These are phyloP conservation scores for Oxycera nigricornis DNA, from an alignment of 2,888 invertebrate genomes.

Conservation along the genomic window DNA sequence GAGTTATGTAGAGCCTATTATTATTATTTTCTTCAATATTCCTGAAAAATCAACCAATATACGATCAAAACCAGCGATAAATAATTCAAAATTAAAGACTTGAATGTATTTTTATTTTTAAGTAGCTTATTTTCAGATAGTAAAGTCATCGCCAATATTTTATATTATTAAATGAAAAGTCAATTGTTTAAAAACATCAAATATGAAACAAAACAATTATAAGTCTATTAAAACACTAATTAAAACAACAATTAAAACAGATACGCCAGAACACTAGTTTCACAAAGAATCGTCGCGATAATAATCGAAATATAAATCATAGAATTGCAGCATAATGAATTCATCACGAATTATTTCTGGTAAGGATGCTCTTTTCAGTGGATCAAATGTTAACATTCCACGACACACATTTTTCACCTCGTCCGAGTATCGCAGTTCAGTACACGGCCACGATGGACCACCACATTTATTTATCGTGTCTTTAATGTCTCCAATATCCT, in stretches of 20 bases:
- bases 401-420: slow-evolving; percentile 49
- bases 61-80: too few relatives aligned
- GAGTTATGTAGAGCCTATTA: too few relatives aligned
- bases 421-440: neutral
- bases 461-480: neutral
- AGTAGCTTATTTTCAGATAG: too few relatives aligned
- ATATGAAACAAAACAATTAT: neutral
- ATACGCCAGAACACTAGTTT: neutral
- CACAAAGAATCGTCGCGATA: slow-evolving; percentile 46
- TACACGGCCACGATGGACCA: neutral
- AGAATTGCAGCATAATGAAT: slow-evolving; percentile 53
- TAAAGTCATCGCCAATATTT: too few relatives aligned
- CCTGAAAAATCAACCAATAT: too few relatives aligned
- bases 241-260: neutral
- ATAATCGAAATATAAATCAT: slow-evolving; percentile 57
- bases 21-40: too few relatives aligned
- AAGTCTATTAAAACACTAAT: neutral
- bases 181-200: neutral
- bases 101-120: too few relatives aligned
- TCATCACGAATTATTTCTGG: slow-evolving; percentile 52
- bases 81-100: too few relatives aligned
- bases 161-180: too few relatives aligned
- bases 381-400: slow-evolving; percentile 55
- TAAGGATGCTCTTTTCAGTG: slow-evolving; percentile 53
- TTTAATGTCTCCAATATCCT: neutral